phyloP scores from a whole-genome alignment of 1,140 invertebrate genomes.

The Heliothis subflexa region DNA sequence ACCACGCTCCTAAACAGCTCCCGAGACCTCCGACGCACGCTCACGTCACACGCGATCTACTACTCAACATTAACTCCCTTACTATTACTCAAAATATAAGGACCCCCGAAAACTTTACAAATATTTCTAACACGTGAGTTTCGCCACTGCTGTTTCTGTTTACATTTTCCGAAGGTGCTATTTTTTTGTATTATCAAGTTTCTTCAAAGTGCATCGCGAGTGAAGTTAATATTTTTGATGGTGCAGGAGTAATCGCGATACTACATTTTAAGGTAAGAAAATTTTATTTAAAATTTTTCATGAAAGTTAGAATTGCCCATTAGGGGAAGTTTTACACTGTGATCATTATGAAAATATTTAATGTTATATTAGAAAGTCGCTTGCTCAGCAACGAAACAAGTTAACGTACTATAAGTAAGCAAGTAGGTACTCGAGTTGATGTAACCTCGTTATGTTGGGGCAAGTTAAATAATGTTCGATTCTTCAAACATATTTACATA shows the following conservation, averaged over 20 bases:
- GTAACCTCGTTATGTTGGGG: constrained; percentile 70
- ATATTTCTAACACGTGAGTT: constrained; percentile 61
- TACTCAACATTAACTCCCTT: constrained; percentile 43
- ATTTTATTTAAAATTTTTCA: constrained; percentile 54
- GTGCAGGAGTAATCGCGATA: constrained; percentile 66
- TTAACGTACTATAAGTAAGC: constrained; percentile 74
- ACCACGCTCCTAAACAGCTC: constrained; percentile 45
- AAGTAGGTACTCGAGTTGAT: constrained; percentile 73
- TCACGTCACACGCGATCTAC: constrained; percentile 50
- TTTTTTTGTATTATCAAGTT: constrained; percentile 63
- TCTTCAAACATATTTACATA: constrained; percentile 60
- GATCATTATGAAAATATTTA: constrained; percentile 54
- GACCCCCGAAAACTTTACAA: constrained; percentile 48
- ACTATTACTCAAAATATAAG: constrained; percentile 48
- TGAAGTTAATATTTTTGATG: constrained; percentile 76
- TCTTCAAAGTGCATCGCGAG: constrained; percentile 66
- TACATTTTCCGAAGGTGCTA: constrained; percentile 67
- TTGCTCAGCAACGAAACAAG: constrained; percentile 77
- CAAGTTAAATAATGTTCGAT: constrained; percentile 65
- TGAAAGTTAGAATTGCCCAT: constrained; percentile 21
- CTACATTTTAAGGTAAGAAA: constrained; percentile 76
- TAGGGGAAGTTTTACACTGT: constrained; percentile 40
- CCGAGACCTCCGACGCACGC: constrained; percentile 53
- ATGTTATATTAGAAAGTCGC: constrained; percentile 82
- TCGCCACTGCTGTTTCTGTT: constrained; percentile 58